phyloP scores from a whole-genome alignment of 1,140 invertebrate species.

The Atta texana region DNA sequence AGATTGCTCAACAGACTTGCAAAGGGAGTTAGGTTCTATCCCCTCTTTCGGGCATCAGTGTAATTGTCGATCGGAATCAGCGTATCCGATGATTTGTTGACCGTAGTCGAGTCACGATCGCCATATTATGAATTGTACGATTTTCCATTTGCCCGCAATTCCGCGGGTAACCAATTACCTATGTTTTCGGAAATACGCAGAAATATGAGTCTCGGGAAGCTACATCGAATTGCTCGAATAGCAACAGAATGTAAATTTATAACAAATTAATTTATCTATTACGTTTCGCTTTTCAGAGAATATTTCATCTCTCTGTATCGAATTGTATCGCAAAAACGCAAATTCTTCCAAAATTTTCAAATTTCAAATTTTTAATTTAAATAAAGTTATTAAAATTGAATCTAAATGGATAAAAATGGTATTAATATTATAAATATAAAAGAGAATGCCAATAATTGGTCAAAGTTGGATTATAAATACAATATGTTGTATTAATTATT shows the following conservation, averaged over 20 bases:
- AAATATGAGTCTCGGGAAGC: neutral
- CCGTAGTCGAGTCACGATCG: conserved; percentile 42
- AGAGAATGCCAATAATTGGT: no score
- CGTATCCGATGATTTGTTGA: conserved; percentile 25
- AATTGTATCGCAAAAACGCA: neutral
- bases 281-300: neutral
- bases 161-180: conserved; percentile 18
- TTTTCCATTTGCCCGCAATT: neutral
- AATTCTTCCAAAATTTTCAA: neutral
- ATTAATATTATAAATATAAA: no score
- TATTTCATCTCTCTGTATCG: neutral
- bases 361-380: neutral
- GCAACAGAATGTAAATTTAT: neutral
- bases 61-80: neutral
- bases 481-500: no score
- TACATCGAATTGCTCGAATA: neutral
- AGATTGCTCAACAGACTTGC: conserved; percentile 23
- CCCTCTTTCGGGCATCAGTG: conserved; percentile 8
- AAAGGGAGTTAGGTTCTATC: conserved; percentile 21
- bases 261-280: conserved; percentile 4
- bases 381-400: neutral
- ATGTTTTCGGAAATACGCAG: conserved; percentile 32
- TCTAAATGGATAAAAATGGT: neutral
- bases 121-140: neutral
- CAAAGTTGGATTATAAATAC: no score